A percentile compares a stretch with the other conserved stretches of the same genome.
phyloP scores from a whole-genome alignment of 30 jellyfish, hydroid and myxozoan species.

The Hydra vulgaris region DNA sequence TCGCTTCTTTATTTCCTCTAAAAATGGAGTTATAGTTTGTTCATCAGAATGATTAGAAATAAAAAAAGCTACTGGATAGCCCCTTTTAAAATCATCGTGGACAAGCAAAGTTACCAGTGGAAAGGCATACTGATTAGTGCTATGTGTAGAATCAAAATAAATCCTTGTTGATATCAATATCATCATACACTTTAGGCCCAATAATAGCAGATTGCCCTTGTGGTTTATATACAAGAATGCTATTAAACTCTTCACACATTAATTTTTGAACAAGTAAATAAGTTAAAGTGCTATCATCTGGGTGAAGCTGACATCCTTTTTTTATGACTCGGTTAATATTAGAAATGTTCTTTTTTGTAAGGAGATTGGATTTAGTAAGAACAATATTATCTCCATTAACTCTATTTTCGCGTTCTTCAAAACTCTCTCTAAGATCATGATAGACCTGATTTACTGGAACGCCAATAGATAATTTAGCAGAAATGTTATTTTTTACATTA shows the following conservation, averaged over 20 bases:
- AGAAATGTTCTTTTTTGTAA: background rate
- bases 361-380: background rate
- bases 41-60: constrained; percentile 11
- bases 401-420: constrained; percentile 22
- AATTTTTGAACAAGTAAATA: constrained; percentile 21
- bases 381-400: background rate
- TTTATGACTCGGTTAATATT: constrained; percentile 9
- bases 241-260: constrained; percentile 18
- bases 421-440: constrained; percentile 17
- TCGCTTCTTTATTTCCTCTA: constrained; percentile 19
- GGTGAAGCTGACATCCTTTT: constrained; percentile 29
- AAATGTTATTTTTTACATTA: constrained; percentile 10
- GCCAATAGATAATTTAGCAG: constrained; percentile 23
- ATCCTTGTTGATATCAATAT: background rate
- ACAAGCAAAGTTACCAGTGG: constrained; percentile 25
- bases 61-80: constrained; percentile 33
- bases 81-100: constrained; percentile 16
- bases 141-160: constrained; percentile 21
- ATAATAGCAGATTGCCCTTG: constrained; percentile 23
- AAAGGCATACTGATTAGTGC: constrained; percentile 2
- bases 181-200: constrained; percentile 27
- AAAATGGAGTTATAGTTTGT: constrained; percentile 12
- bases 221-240: constrained; percentile 27
- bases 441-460: constrained; percentile 25
- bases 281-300: constrained; percentile 38